Base-by-base conservation (phyloP, 2,797 vertebrate genomes). In the Ceyx erithaca region DNA sequence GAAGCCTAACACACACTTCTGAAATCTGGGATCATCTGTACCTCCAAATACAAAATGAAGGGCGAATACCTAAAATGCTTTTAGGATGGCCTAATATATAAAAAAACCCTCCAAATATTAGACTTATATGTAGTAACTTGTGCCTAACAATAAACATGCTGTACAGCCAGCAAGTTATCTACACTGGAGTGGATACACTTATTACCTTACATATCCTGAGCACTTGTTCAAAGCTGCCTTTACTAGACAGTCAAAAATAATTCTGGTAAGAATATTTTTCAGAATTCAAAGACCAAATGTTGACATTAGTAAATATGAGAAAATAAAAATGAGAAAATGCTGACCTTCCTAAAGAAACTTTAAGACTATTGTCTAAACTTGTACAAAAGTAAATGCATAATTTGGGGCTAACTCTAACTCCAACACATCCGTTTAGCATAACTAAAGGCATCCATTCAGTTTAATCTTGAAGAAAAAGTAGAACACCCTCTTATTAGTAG, bases 21-120 rank as follows among this genome's bases (percentile, higher is more conserved):
- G 77, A 69, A 82, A 93, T 80, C 58, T 35, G 59, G 54, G 92
- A 95, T 94, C 75, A 94, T 70, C 87, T 77, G 14, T 59, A 89
- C 64, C 72, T 72, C 55, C 52, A 88, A 95, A 95, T 46, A 94
- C 51, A 46, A 85, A 61, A 85, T 85, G 71, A 68, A 90, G 68
- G 52, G 61, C 30, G 92, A 89, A 96, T 64, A 91, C 57, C 62
- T 82, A 81, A 94, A 94, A 91, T 86, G 77, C 85, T 83, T 92
- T 35, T 31, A 92, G 82, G 67, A 92, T 18, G 26, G 55, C 58
- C 85, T 87, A 72, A 95, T 67, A 93, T 49, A 89, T 37, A 92
- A 96, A 93, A 75, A 88, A 49, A 26, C 8, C 12, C 37, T 14
- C 13, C 37, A 37, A 37, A 37, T 37, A 71, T 90, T 75, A 78